Evolutionary conservation across 2,888 invertebrate species (phyloP), one percentile per base, ranked within the genome.

Genomic region (Eurytoma adleriae): DNA sequence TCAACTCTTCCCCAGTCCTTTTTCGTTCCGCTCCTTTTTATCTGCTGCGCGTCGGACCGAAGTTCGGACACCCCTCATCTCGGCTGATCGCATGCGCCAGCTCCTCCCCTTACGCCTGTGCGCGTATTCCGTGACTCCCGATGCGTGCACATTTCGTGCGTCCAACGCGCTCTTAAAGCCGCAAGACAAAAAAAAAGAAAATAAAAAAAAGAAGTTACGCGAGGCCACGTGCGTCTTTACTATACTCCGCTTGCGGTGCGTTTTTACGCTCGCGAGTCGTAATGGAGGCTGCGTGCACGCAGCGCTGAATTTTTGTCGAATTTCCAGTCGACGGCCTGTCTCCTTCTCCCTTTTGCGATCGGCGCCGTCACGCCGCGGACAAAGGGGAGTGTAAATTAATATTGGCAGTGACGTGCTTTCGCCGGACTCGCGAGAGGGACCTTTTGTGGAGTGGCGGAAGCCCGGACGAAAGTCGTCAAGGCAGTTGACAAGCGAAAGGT

Each of bases 281-380:
- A 61, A 71, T 61, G 71, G 61, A 61, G 50, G 40, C 71, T 61
- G 68, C 68, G 68, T 50, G 68, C 12, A 18, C 13, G 48, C 20
- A 67, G 18, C 50, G 50, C 50, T 54, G 14, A 30, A 64, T 64
- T 64, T 62, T 64, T 64, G 40, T 10, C 24, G 20, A 54, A 54
- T 54, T 54, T 54, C n/a, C 14, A 54, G 24, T 64, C 0, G 12
- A 13, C 40, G n/a, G 40, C 40, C 40, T 40, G n/a, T 16, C 10
- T 59, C 59, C 7, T 30, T 64, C 10, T 4, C n/a, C 7, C 12
- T 64, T 64, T 64, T 18, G 48, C 40, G 18, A 40, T 64, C 40
- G 13, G 40, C 7, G 61, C 24, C 1, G 16, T 4, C 16, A 62
- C 30, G 16, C 5, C 27, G 24, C 16, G 30, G 62, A 62, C 62